phyloP scores from a whole-genome alignment of 2,797 vertebrate species.

The Cheirogaleus major region DNA sequence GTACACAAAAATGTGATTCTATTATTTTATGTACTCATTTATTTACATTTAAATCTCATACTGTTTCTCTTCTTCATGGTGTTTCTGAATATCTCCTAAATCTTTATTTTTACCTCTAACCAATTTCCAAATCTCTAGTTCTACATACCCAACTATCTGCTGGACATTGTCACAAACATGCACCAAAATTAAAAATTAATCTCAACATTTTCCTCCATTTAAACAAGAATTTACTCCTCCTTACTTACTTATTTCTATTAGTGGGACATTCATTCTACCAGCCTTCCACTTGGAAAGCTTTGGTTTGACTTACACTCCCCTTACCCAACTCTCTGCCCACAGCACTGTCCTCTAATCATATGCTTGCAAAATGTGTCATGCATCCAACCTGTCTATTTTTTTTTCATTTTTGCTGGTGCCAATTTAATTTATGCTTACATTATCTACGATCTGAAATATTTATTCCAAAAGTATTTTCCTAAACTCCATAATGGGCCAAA shows the following conservation, averaged over 20 bases:
- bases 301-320: not conserved
- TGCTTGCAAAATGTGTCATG: not conserved
- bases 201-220: not conserved
- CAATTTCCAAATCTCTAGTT: not conserved
- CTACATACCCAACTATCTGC: not conserved
- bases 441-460: not conserved
- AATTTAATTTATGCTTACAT: not conserved
- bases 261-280: not conserved
- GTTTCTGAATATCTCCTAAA: not conserved
- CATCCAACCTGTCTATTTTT: not conserved
- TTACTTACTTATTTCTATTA: not conserved
- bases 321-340: not conserved
- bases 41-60: not conserved
- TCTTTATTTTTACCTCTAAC: not conserved
- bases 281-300: not conserved
- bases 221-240: not conserved
- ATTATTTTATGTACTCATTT: not conserved
- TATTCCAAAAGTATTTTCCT: not conserved
- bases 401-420: not conserved
- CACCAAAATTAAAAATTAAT: not conserved
- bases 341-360: not conserved
- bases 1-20: not conserved
- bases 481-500: not conserved
- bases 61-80: not conserved
- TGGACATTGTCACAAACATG: not conserved